Evolutionary conservation across 2,888 invertebrate genomes (phyloP), one percentile per base, ranked within the genome.

Genomic region (Tipula confusa): DNA sequence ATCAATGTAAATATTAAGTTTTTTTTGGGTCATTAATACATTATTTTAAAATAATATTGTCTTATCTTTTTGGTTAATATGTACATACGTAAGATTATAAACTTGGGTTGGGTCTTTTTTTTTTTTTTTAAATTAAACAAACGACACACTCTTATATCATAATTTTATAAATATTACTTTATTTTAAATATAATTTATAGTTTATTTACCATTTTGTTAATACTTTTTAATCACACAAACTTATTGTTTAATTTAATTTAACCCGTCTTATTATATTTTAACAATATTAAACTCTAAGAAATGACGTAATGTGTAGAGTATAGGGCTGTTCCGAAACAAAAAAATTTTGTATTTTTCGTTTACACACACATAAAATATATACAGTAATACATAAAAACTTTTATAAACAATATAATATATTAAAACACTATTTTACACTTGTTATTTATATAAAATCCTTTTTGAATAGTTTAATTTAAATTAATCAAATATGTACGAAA

Each of bases 261-360:
- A 24, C 9, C 9, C 24, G 64, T 1, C 64, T 64, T 64, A 64
- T 24, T 24, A 64, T n/a, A n/a, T n/a, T n/a, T 1, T 9, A 64
- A 18, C 18, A 64, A 64, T 38, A 64, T n/a, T n/a, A 64, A 64
- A 64, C 1, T 24, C 24, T 24, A 64, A 64, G 24, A 24, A 64
- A 64, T 64, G 64, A 64, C 64, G 64, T 64, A 64, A 64, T 64
- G 24, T 9, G n/a, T n/a, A n/a, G n/a, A n/a, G n/a, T n/a, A n/a
- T n/a, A 24, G 64, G 64, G 64, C 64, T 64, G 64, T 64, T 64
- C 64, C 64, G 64, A 64, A 64, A n/a, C n/a, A n/a, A n/a, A n/a
- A n/a, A 24, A 24, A 24, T 15, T 13, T n/a, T 38, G 11, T 11
- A 64, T 64, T 64, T 64, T 64, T 64, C 64, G 1, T 43, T 9